Percentiles rank a stretch among this genome's conserved stretches.
phyloP scores from a whole-genome alignment of 1,140 invertebrate genomes.

The Manduca sexta region DNA sequence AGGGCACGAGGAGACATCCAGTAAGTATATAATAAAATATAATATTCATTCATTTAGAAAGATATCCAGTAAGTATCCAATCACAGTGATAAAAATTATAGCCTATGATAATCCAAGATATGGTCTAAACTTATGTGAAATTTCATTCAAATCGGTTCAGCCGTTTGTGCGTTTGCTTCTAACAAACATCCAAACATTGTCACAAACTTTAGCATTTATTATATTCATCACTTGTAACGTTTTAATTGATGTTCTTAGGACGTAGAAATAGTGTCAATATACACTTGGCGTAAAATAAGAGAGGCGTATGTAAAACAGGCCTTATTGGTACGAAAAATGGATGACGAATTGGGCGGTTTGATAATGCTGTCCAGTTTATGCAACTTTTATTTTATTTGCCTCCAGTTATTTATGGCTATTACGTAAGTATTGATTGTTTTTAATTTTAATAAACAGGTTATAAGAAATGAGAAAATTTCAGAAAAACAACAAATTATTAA shows the following conservation, averaged over 20 bases:
- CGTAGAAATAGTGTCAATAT: constrained; percentile 20
- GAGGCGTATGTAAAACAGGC: constrained; percentile 78
- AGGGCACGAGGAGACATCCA: background rate
- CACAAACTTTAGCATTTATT: no score
- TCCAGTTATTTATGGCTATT: constrained; percentile 79
- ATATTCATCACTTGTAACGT: background rate
- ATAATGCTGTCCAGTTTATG: constrained; percentile 78
- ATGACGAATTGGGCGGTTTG: constrained; percentile 75
- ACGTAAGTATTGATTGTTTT: constrained; percentile 63
- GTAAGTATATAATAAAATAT: background rate
- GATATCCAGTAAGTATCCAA: no score
- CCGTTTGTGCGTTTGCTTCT: no score
- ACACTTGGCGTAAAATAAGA: constrained; percentile 53
- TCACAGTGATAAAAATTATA: no score
- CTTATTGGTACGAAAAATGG: constrained; percentile 74
- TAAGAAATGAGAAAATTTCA: no score
- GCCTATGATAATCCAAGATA: no score
- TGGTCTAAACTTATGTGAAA: no score
- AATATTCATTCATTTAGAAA: no score
- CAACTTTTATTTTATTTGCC: constrained; percentile 82
- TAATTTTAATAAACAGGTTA: no score
- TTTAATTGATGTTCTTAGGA: constrained; percentile 14
- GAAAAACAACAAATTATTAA: no score
- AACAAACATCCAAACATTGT: no score
- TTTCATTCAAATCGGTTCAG: no score